Base-by-base conservation (phyloP, 2,113 vertebrate genomes). In the Brachionichthys hirsutus region DNA sequence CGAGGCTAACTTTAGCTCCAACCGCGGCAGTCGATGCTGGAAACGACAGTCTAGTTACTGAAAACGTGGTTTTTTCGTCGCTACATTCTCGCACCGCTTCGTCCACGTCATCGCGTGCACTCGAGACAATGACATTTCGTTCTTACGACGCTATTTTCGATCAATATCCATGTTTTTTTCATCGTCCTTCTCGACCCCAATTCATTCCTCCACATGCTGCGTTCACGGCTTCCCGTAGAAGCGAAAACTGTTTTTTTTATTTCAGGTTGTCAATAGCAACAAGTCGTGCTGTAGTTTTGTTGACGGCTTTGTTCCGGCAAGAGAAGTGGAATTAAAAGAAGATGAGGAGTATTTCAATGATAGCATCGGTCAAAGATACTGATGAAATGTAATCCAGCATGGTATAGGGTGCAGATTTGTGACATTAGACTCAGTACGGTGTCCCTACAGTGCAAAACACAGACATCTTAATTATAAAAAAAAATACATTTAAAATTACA, bases 111-210 rank as follows among this genome's bases (percentile, higher is more conserved):
- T 4, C 11, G 41, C 2, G 1, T 10, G 9, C 2, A 9, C 0
- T 1, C 0, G 4, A 24, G 4, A 20, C 6, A 7, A 40, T 12
- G 1, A 2, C 44, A 13, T 46, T 30, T 41, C 3, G 42, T 8
- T 67, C 59, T 77, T 64, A 85, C 70, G 5, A 2, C 18, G 14
- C 18, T 73, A 70, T 50, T 54, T 64, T 36, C 44, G 15, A 48
- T 54, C 54, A 56, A 67, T 72, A 51, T 76, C 63, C 64, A 69
- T 82, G 43, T 82, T 56, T 59, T 75, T 74, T 58, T 62, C 63
- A 63, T 19, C 69, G 66, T 86, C 84, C 77, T 73, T 67, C 19
- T 41, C 60, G 43, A 55, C 44, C 44, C 70, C 59, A 60, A 41
- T 58, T 50, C 75, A 47, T 46, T n/a, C 61, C 63, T 82, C 51